A percentile compares a stretch with the other conserved stretches of the same genome.
Evolutionary conservation across 2,797 vertebrate genomes (phyloP).

Genomic region (Brotula barbata): DNA sequence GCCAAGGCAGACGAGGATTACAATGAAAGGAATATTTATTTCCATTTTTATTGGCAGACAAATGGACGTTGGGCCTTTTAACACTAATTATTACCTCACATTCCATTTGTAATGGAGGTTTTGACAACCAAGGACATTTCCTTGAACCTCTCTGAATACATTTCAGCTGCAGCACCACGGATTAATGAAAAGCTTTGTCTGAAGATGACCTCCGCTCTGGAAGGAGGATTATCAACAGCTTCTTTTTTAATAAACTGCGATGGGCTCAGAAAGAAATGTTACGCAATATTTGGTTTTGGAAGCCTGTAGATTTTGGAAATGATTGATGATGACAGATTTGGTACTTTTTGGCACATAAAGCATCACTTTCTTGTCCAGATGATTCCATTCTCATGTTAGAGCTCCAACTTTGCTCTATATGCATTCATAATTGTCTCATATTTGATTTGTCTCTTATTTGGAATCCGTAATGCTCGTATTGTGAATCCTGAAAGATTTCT

Average conservation of each 20-base stretch:
- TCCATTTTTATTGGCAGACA: constrained; percentile 35
- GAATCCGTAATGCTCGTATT: too few species aligned
- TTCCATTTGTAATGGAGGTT: constrained; percentile 54
- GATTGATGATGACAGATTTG: too few species aligned
- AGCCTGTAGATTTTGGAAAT: not conserved
- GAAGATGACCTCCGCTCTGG: constrained; percentile 26
- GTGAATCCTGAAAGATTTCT: too few species aligned
- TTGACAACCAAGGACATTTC: constrained; percentile 60
- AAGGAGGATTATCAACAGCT: constrained; percentile 8
- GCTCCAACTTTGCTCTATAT: constrained; percentile 36
- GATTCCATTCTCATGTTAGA: constrained; percentile 24
- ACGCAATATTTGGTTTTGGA: not conserved
- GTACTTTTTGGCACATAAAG: constrained; percentile 1
- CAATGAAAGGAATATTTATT: constrained; percentile 42
- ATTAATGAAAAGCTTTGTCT: constrained; percentile 39
- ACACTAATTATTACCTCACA: constrained; percentile 51
- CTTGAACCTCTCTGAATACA: constrained; percentile 35
- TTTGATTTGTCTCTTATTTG: constrained; percentile 50
- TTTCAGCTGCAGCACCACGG: constrained; percentile 44
- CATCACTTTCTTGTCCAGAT: constrained; percentile 18
- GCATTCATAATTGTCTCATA: too few species aligned
- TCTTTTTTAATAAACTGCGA: not conserved
- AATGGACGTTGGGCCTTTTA: constrained; percentile 56
- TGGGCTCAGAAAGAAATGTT: constrained; percentile 11
- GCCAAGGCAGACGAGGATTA: constrained; percentile 51